Base-by-base conservation (phyloP, 1,140 invertebrate species). In the Epicauta chinensis region DNA sequence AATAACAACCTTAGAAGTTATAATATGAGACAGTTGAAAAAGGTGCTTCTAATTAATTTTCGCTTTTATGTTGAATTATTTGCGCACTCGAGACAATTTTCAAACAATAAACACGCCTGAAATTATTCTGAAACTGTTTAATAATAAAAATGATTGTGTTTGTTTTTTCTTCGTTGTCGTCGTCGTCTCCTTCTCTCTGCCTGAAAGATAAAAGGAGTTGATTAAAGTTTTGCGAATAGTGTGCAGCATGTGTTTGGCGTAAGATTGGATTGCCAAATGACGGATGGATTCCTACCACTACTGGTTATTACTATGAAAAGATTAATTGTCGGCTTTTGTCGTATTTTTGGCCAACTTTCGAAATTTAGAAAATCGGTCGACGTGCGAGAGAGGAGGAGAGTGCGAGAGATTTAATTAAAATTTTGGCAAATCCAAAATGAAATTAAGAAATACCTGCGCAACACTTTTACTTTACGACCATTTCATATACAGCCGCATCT, bases 1-100 rank as follows among this genome's bases (percentile, higher is more conserved):
- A 34, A n/a, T 56, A 54, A 55, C 60, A 57, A 61, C 59, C 59
- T 65, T 65, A 63, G 59, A 60, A 59, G 56, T 62, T 61, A 56
- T 54, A 56, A 51, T 55, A 51, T 53, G 51, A 51, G 53, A 51
- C 49, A 52, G 54, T 17, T 17, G 51, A 49, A 56, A 59, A 53
- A 53, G 56, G 49, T 47, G 44, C 45, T 50, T 59, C 51, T 57
- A 57, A 57, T 57, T 57, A 51, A 57, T 53, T 57, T 51, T 47
- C 12, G 12, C 32, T 34, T 34, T 34, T 23, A 23, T 23, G 7
- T 23, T 3, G 23, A 23, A 23, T 23, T 23, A 23, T 23, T 23
- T 7, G 23, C 23, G 32, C 12, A 30, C 29, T 30, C 10, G 6
- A 11, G 32, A 6, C 32, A 34, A 3, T 23, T 23, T 23, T 23